Conservation (phyloP, 2,797 vertebrate genomes). For the Mormyrops attenuatus region DNA sequence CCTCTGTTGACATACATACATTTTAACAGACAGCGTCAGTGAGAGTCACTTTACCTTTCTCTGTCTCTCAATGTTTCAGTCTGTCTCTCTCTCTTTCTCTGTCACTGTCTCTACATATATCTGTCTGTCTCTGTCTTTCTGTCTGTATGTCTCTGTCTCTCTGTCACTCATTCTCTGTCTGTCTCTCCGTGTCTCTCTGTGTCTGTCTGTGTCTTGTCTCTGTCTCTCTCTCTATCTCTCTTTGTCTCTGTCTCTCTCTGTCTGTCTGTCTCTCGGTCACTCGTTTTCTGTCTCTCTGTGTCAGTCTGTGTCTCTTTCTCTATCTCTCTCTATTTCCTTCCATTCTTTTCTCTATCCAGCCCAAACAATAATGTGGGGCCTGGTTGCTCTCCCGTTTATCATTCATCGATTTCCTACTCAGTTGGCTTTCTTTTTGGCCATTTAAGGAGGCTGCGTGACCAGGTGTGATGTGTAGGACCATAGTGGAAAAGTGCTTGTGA, state of each 20-base stretch:
- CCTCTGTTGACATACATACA: slow-evolving; percentile 17
- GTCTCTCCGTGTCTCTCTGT: not conserved
- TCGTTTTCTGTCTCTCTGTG: not conserved
- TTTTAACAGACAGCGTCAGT: not conserved
- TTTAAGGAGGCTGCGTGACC: not conserved
- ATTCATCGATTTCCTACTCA: not conserved
- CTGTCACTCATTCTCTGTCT: not conserved
- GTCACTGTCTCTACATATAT: not conserved
- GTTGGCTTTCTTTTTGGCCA: not conserved
- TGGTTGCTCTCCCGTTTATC: slow-evolving; percentile 67
- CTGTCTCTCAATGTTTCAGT: not conserved
- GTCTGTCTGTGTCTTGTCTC: not conserved
- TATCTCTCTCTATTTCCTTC: not conserved
- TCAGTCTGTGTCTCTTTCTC: not conserved
- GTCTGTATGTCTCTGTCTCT: not conserved
- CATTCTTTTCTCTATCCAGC: slow-evolving; percentile 18
- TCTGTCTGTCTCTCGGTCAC: not conserved
- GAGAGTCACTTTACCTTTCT: not conserved
- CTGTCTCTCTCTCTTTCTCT: not conserved
- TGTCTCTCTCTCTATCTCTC: not conserved
- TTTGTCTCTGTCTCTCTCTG: not conserved
- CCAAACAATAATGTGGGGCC: slow-evolving; percentile 68
- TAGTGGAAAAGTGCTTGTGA: not conserved
- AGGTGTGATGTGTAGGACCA: not conserved
- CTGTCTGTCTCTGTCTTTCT: not conserved